Base-by-base conservation (phyloP, 92 coral and sea anemone genomes). In the Phymanthus crucifer region DNA sequence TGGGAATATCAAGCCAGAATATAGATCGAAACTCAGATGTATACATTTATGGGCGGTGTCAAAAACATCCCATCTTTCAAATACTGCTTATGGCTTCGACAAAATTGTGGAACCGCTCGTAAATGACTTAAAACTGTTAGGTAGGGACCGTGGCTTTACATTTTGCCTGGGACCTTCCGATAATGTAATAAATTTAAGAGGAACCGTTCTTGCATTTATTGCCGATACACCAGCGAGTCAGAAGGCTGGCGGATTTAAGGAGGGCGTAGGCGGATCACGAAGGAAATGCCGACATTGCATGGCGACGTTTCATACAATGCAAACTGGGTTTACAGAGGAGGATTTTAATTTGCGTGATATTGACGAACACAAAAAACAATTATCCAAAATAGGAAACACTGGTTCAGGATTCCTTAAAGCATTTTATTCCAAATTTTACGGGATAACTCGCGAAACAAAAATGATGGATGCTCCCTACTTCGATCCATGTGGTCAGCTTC, bases 191-290 rank as follows among this genome's bases (percentile, higher is more conserved):
- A 16, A 23, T 33, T 57, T 84, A 43, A 84, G 84, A 40, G 89
- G 89, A 68, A 74, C 69, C 6, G 27, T 61, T 1, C 35, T 87
- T 3, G 87, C 85, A 18, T 37, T 67, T 21, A n/a, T 87, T 0
- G 90, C 87, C 1, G 90, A 87, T 31, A 87, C 91, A 0, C 87
- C 87, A 12, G 91, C 91, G 1, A 83, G 87, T 9, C 79, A 83
- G 14, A 65, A 72, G 2, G 16, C 67, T 2, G 91, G 91, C n/a
- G 84, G 91, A 0, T 87, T 65, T 40, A 83, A 87, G 40, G 91
- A 87, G 43, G 56, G 82, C 3, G 87, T 87, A n/a, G 91, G 91
- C 36, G 78, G 76, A 24, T 82, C 91, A 16, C 9, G 69, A 27
- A 27, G 78, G 12, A 87, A 87, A 54, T 83, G 91, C 35, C 75